Conservation (phyloP, 2,113 vertebrate genomes). For the Heterocephalus glaber region DNA sequence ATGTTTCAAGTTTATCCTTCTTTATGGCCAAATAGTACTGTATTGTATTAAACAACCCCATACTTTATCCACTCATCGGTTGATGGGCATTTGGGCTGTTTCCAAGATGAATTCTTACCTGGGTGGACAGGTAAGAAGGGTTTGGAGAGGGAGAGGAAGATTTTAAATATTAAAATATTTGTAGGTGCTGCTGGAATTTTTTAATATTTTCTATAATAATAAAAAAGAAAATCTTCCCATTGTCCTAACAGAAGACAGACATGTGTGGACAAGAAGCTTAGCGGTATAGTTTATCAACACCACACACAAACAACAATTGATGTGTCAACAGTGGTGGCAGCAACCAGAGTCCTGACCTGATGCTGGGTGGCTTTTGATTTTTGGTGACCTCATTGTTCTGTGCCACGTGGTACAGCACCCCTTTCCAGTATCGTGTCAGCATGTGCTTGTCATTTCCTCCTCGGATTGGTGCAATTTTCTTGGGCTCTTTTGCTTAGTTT, state of each 20-base stretch:
- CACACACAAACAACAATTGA: rapidly evolving
- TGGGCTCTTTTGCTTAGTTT: background rate
- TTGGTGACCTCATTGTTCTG: background rate
- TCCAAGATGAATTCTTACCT: background rate
- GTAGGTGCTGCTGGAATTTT: background rate
- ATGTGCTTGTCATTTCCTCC: background rate
- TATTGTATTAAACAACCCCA: too few relatives aligned
- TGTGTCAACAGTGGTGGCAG: background rate
- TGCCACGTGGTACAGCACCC: background rate
- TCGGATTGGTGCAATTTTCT: background rate
- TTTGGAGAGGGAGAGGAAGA: background rate
- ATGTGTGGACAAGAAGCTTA: background rate
- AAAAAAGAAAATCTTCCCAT: background rate
- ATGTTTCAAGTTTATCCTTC: too few relatives aligned
- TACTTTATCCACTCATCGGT: too few relatives aligned
- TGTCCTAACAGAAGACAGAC: background rate
- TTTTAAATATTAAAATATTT: background rate
- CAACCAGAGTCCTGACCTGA: background rate
- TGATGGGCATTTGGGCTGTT: too few relatives aligned
- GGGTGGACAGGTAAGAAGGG: background rate
- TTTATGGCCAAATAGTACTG: too few relatives aligned
- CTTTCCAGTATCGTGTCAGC: background rate
- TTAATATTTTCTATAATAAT: background rate
- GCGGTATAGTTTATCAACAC: background rate
- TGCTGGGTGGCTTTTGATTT: background rate